These are phyloP conservation scores for Peromyscus maniculatus DNA, from an alignment of 2,113 vertebrate species.

Conservation along the genomic window DNA sequence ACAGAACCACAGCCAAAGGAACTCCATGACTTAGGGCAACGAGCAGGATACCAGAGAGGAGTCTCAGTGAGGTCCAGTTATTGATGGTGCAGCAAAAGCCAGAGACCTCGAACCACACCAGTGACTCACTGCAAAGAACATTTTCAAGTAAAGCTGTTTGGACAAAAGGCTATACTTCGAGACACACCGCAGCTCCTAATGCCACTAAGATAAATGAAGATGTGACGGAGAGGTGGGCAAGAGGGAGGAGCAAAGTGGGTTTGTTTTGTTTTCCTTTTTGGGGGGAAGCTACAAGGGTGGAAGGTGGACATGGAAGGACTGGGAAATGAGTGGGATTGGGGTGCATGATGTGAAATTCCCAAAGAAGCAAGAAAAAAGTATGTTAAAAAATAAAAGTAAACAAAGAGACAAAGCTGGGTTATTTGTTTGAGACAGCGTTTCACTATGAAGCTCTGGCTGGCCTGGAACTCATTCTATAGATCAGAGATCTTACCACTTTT, in stretches of 20 bases:
- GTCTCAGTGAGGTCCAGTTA: not conserved
- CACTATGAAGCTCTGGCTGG: not conserved
- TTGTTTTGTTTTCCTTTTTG: not conserved
- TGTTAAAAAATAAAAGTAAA: not conserved
- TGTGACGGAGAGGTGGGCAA: not conserved
- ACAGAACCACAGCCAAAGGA: not conserved
- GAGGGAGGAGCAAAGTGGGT: not conserved
- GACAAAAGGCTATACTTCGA: not conserved
- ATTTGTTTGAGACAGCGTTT: not conserved
- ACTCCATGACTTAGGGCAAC: not conserved
- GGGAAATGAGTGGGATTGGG: not conserved
- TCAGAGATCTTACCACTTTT: not conserved
- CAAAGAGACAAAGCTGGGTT: not conserved
- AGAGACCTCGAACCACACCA: not conserved
- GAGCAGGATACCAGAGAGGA: not conserved
- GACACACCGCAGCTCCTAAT: no score
- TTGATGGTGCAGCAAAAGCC: not conserved
- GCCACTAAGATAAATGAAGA: not conserved
- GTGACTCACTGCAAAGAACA: not conserved
- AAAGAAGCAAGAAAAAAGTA: not conserved
- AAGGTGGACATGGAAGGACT: not conserved
- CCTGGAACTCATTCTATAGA: not conserved
- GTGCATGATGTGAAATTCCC: not conserved
- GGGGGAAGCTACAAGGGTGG: not conserved
- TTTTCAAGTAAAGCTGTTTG: not conserved